Evolutionary conservation across 2,797 vertebrate genomes (phyloP), one percentile per base, ranked within the genome.

Genomic region (Simalia tracyae): DNA sequence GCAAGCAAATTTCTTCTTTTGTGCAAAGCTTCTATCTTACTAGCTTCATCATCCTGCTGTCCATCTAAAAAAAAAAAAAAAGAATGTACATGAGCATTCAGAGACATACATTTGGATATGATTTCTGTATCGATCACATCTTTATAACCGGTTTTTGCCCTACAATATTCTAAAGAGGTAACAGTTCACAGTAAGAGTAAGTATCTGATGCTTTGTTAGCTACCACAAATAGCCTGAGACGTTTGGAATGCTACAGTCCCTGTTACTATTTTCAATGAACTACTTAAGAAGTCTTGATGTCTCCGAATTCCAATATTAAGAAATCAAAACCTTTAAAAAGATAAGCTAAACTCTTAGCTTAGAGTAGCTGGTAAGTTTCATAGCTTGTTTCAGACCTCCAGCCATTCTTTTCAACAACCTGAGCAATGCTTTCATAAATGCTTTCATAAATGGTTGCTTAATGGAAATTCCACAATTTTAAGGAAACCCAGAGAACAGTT

Each of bases 21-120:
- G 97, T 99, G 99, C 96, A 99, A 98, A 68, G 99, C 99, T 98
- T 99, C 99, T 84, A 99, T 99, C 97, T 99, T 99, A 94, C 98
- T 98, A 57, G 99, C 99, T 98, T 99, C 99, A 66, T 99, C 99
- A 19, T 99, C 99, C 94, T 99, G 99, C 94, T 99, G 99, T 85
- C 99, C 99, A 96, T 99, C 99, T 98, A 88, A 72, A n/a, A 57
- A 0, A 17, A 31, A 31, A 36, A 36, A 42, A 60, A 60, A 24
- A 63, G 1, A 9, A 87, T 92, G 87, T 64, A 92, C 91, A 96
- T 31, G n/a, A 84, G 93, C 15, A 93, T 19, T 61, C 94, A 92
- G 86, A 0, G 10, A 92, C 84, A 0, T 2, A 0, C 57, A 88
- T 96, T 93, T 61, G 3, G 36, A n/a, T 56, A 66, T 1, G 8